phyloP scores from a whole-genome alignment of 2,113 vertebrate species.

The Bagarius yarrelli region DNA sequence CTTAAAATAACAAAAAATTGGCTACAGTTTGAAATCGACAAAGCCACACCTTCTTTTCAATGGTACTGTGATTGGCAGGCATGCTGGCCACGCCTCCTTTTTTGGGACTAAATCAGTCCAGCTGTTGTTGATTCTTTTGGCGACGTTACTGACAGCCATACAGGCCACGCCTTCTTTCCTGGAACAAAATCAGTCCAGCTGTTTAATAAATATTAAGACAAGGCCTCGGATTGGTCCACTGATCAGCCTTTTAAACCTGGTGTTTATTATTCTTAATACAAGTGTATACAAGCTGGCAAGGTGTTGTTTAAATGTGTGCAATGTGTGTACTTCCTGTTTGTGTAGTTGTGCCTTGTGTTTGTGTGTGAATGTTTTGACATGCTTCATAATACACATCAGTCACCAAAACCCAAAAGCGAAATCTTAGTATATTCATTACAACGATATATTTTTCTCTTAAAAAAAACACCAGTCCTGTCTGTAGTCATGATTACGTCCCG shows the following conservation, averaged over 20 bases:
- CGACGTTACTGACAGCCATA: not conserved
- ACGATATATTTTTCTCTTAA: constrained; percentile 32
- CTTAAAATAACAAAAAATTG: not conserved
- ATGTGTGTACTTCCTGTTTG: not conserved
- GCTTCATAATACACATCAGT: constrained; percentile 10
- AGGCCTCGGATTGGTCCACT: not conserved
- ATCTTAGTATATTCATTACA: constrained; percentile 27
- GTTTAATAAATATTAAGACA: not conserved
- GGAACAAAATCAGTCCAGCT: not conserved
- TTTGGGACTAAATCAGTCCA: too few species aligned
- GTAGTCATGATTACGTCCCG: constrained; percentile 21
- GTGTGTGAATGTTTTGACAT: constrained; percentile 5
- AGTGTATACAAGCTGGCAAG: not conserved
- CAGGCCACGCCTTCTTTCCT: not conserved
- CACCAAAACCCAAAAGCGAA: constrained; percentile 21
- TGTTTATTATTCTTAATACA: not conserved
- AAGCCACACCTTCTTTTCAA: not conserved
- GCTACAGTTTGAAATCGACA: not conserved
- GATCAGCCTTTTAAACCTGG: not conserved
- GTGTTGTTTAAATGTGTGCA: not conserved
- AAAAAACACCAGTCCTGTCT: constrained; percentile 12
- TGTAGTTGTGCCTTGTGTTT: constrained; percentile 5
- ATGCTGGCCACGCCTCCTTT: not conserved
- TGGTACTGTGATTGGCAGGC: not conserved
- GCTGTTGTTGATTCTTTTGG: too few species aligned